Evolutionary conservation across 2,888 invertebrate genomes (phyloP).

Genomic region (Hirudinaria manillensis): DNA sequence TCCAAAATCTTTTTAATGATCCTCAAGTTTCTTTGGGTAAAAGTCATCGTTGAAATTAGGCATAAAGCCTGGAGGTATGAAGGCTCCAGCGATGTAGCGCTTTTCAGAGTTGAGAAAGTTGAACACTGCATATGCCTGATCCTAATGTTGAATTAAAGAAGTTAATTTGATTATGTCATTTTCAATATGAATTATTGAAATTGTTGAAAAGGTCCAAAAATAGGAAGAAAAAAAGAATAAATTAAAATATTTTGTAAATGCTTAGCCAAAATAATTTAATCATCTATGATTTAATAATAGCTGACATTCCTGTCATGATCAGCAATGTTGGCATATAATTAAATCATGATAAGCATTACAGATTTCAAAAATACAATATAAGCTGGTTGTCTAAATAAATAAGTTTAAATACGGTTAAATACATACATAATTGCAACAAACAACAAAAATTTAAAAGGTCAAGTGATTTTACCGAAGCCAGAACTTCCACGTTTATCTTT

Average conservation of each 20-base stretch:
- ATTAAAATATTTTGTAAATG: background rate
- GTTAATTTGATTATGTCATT: background rate
- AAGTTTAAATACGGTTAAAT: too few species aligned
- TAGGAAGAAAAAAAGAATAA: too few species aligned
- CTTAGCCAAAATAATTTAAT: background rate
- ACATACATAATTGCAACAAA: background rate
- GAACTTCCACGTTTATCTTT: slow-evolving; percentile 70
- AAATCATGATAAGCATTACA: too few species aligned
- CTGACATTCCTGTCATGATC: too few species aligned
- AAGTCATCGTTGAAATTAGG: background rate
- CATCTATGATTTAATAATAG: background rate
- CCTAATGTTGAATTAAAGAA: slow-evolving; percentile 48
- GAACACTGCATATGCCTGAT: slow-evolving; percentile 79
- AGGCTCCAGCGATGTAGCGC: slow-evolving; percentile 61
- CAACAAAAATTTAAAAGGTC: background rate
- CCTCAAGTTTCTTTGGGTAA: too few species aligned
- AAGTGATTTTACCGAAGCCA: slow-evolving; percentile 61
- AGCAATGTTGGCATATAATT: too few species aligned
- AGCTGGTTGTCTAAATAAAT: too few species aligned
- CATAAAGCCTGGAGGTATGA: slow-evolving; percentile 57
- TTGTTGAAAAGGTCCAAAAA: background rate
- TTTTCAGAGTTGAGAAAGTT: slow-evolving; percentile 83
- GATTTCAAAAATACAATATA: too few species aligned
- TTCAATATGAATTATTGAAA: background rate
- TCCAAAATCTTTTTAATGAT: too few species aligned